Evolutionary conservation across 2,113 vertebrate genomes (phyloP), one percentile per base, ranked within the genome.

Genomic region (Nyctereutes procyonoides): DNA sequence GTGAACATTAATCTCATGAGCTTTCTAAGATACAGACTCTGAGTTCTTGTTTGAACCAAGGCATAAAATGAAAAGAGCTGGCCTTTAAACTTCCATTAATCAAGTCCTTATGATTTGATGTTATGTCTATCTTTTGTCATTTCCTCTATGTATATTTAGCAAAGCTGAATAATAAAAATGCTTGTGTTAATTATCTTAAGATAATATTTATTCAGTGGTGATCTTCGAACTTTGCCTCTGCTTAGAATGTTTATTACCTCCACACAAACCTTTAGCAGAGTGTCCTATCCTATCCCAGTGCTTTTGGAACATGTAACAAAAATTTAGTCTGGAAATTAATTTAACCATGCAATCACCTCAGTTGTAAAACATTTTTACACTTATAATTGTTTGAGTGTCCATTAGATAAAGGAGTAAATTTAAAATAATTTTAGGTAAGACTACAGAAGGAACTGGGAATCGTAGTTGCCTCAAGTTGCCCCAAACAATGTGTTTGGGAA

Each of bases 61-160:
- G 60, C 55, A 82, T 86, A 65, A 81, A 86, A 95, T 90, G 60
- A 89, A 96, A 94, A 91, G 8, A 48, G 6, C n/a, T 71, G 56
- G 20, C 62, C 67, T 69, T 94, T 88, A 95, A 95, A 14, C 32
- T 79, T 93, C 35, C 16, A 73, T 38, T 65, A 87, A 73, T 83
- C 14, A 81, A 83, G 13, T 32, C 58, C 89, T 87, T 84, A 87
- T 22, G 14, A 83, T 65, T 38, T 83, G 63, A 86, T 56, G 6
- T 55, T 62, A 71, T 32, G 8, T 35, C 67, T 87, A n/a, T 71
- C 67, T 82, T 76, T 81, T 60, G 22, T 74, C 28, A 95, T 69
- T 88, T 91, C 65, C 19, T 88, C 90, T 35, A 85, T 81, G 20
- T 62, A 35, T 56, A 79, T 35, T 88, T 69, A 85, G 38, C 48